These are phyloP conservation scores for Scophthalmus maximus DNA, from an alignment of 2,113 vertebrate species.

Conservation along the genomic window DNA sequence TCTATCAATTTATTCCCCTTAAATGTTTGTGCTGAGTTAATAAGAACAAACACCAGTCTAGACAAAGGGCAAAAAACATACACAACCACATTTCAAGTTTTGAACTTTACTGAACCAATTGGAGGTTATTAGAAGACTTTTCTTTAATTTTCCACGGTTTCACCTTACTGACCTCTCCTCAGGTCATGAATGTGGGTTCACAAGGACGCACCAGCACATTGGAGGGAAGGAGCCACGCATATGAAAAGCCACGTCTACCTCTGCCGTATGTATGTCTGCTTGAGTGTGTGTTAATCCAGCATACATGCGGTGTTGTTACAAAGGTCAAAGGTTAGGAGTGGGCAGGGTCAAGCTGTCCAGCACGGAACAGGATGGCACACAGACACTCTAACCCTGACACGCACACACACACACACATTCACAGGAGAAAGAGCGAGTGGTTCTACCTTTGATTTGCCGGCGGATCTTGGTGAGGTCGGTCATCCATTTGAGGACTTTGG, in stretches of 20 bases:
- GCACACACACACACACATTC: conserved; percentile 21
- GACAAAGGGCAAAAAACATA: background rate
- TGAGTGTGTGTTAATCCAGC: conserved; percentile 54
- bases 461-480: conserved; percentile 96
- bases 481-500: conserved; percentile 99
- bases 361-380: conserved; percentile 61
- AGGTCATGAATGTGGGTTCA: conserved; percentile 67
- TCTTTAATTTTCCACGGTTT: conserved; percentile 21
- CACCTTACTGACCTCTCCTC: conserved; percentile 47
- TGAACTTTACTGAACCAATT: background rate
- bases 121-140: background rate
- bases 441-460: conserved; percentile 97
- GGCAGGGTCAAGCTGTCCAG: conserved; percentile 57
- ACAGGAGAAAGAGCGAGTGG: background rate
- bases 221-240: conserved; percentile 65
- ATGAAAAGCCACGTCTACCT: conserved; percentile 59
- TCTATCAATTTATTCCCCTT: too few relatives aligned
- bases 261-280: conserved; percentile 43
- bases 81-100: background rate
- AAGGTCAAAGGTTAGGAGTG: conserved; percentile 48
- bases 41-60: background rate
- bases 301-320: conserved; percentile 63
- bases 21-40: background rate
- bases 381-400: conserved; percentile 41
- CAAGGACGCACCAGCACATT: conserved; percentile 78